These are phyloP conservation scores for Ceyx erithaca DNA, from an alignment of 2,797 vertebrate species.

Conservation along the genomic window DNA sequence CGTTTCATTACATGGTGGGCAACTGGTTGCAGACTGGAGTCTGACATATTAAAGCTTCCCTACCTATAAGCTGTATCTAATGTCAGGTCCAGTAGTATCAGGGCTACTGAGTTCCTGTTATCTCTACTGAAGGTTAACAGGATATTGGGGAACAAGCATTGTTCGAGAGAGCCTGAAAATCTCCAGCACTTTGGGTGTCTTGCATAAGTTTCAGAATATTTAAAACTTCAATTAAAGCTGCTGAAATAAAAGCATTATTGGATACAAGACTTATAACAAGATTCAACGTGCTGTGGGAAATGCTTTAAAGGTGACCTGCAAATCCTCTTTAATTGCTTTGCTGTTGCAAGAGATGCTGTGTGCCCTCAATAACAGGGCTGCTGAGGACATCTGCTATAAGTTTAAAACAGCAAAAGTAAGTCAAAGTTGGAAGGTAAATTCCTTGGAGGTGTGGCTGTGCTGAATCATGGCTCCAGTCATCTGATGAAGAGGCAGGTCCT, in stretches of 20 bases:
- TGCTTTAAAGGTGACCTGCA: conserved; percentile 68
- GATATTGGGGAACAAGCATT: background rate
- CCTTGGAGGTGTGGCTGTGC: conserved; percentile 37
- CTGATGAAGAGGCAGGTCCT: background rate
- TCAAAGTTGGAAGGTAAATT: conserved; percentile 53
- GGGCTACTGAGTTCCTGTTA: background rate
- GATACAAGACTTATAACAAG: conserved; percentile 47
- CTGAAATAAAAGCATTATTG: conserved; percentile 42
- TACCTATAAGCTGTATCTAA: background rate
- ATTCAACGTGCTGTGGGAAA: conserved; percentile 64
- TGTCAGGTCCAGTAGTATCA: accelerated
- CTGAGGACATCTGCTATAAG: conserved; percentile 29
- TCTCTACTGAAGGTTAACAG: background rate
- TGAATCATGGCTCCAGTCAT: conserved; percentile 27
- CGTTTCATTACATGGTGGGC: background rate
- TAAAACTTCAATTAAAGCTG: conserved; percentile 51
- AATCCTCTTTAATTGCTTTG: conserved; percentile 67
- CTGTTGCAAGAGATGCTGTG: conserved; percentile 44
- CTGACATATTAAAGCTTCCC: background rate
- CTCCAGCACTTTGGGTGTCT: background rate
- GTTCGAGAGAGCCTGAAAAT: background rate
- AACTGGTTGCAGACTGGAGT: background rate
- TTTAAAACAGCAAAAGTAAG: conserved; percentile 65
- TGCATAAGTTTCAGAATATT: conserved; percentile 38
- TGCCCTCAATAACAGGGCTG: conserved; percentile 45